Conservation (phyloP, 2,888 invertebrate genomes). For the Chromoteleia sp. region DNA sequence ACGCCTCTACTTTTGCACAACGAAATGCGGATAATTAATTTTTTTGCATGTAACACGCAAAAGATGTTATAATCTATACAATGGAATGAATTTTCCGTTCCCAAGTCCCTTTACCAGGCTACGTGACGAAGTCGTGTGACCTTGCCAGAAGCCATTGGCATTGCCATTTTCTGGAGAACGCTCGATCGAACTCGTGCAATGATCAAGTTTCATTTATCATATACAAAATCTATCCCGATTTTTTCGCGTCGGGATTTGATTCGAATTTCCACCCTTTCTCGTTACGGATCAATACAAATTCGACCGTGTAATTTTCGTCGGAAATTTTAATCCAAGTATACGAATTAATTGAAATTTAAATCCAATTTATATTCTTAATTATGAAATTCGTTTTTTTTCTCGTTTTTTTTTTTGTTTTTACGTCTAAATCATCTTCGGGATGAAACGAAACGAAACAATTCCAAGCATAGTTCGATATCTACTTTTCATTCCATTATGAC, state of each 20-base stretch:
- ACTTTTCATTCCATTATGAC: slow-evolving; percentile 67
- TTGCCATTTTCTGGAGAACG: slow-evolving; percentile 62
- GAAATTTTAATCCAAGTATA: neutral
- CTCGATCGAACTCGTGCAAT: slow-evolving; percentile 42
- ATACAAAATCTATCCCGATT: slow-evolving; percentile 37
- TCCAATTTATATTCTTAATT: neutral
- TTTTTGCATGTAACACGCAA: slow-evolving; percentile 49
- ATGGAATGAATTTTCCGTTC: slow-evolving; percentile 67
- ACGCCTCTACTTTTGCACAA: slow-evolving; percentile 24
- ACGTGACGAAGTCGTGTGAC: slow-evolving; percentile 62
- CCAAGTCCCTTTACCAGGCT: slow-evolving; percentile 54
- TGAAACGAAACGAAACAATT: slow-evolving; percentile 10
- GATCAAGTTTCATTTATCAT: slow-evolving; percentile 28
- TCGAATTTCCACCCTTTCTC: no score
- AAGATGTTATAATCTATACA: slow-evolving; percentile 65
- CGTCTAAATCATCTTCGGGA: neutral
- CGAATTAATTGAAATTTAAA: neutral
- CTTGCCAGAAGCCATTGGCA: slow-evolving; percentile 69
- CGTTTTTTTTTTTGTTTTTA: neutral
- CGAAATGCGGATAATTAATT: slow-evolving; percentile 46
- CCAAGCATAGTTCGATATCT: slow-evolving; percentile 30
- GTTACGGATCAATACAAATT: no score
- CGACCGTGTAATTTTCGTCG: neutral
- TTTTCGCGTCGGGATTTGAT: neutral
- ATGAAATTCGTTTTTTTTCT: neutral